Conservation (phyloP, 2,113 vertebrate genomes). For the Holacanthus passer region DNA sequence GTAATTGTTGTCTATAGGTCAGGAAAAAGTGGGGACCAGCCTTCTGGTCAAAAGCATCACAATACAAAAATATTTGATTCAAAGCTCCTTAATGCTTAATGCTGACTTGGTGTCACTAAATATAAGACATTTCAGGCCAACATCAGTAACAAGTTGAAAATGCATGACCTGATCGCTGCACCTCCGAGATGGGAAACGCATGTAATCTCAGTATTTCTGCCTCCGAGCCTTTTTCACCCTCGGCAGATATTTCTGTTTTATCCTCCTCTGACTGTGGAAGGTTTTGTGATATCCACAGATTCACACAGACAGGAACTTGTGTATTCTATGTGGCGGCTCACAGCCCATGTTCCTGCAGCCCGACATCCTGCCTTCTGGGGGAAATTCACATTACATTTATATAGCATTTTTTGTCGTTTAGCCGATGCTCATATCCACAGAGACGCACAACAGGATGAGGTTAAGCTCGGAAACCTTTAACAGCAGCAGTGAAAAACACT, state of each 20-base stretch:
- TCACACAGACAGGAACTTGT: constrained; percentile 42
- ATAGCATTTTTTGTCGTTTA: constrained; percentile 54
- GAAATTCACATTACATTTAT: constrained; percentile 59
- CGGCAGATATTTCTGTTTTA: constrained; percentile 18
- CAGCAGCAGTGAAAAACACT: not conserved
- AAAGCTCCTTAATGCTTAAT: not conserved
- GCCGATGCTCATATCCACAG: constrained; percentile 47
- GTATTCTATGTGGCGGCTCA: constrained; percentile 20
- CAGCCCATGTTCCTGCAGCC: constrained; percentile 30
- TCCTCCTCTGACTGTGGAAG: not conserved
- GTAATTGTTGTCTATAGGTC: not conserved
- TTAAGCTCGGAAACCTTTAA: constrained; percentile 36
- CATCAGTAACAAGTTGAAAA: not conserved
- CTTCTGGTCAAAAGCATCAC: not conserved
- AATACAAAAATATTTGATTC: not conserved
- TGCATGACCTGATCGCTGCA: not conserved
- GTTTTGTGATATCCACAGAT: constrained; percentile 32
- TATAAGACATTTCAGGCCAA: not conserved
- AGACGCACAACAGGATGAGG: constrained; percentile 28
- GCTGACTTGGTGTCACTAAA: constrained; percentile 2
- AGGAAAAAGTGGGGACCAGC: not conserved
- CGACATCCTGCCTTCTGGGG: constrained; percentile 49
- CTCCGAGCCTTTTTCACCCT: constrained; percentile 6
- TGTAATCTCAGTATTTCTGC: not conserved
- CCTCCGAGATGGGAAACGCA: not conserved